These are phyloP conservation scores for Columba janthina DNA, from an alignment of 2,113 vertebrate species.

Conservation along the genomic window DNA sequence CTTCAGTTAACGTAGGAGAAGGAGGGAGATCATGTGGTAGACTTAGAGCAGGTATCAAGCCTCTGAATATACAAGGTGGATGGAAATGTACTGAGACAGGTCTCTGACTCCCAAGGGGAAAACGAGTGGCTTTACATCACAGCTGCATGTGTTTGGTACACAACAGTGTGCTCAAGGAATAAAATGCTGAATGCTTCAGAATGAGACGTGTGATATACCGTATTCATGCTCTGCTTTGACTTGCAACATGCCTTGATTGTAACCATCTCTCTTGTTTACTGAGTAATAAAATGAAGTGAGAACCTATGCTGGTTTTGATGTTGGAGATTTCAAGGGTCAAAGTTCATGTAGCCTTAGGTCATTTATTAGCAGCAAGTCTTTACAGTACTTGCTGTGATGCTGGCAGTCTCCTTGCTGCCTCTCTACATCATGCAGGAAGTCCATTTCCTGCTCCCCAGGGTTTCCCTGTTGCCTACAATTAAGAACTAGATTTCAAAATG, in stretches of 20 bases:
- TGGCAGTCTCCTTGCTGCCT: background rate
- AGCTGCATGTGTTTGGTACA: background rate
- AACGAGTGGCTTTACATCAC: background rate
- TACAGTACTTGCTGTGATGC: background rate
- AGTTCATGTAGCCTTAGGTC: background rate
- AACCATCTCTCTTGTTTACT: background rate
- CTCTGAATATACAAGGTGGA: background rate
- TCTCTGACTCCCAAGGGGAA: background rate
- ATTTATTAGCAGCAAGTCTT: background rate
- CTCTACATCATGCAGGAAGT: background rate
- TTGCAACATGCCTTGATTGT: background rate
- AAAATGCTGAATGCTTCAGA: background rate
- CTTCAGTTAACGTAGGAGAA: background rate
- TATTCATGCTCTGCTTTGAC: background rate
- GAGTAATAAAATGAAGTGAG: background rate
- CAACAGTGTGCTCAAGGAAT: background rate
- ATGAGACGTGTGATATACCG: background rate
- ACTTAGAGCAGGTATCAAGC: background rate
- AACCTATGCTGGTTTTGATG: background rate
- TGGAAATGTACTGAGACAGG: background rate
- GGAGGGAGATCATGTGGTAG: background rate
- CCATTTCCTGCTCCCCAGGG: background rate
- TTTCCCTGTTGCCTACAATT: background rate
- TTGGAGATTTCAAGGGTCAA: background rate
- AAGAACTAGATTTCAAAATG: background rate